Base-by-base conservation (phyloP, 2,113 vertebrate genomes). In the Ceratotherium simum region DNA sequence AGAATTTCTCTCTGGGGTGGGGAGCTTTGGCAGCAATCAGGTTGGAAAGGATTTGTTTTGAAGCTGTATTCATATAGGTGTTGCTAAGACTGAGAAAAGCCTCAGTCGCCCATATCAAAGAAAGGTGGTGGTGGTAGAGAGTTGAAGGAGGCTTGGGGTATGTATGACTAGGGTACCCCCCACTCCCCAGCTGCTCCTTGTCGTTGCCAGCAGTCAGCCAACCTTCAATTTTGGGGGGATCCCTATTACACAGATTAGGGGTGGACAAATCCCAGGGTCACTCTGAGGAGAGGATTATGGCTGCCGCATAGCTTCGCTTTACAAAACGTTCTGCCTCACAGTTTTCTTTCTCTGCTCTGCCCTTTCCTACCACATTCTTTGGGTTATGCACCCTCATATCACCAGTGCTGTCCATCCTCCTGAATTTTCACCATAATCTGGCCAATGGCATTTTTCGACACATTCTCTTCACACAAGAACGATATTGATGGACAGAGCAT, bases 211-310 rank as follows among this genome's bases (percentile, higher is more conserved):
- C 48, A 54, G 20, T 67, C 18, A 56, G 54, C 21, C 36, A 46
- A 14, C 17, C 12, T 72, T 56, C 9, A 9, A 48, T 73, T 39
- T 80, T 8, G 20, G 31, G 31, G 39, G n/a, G 21, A 56, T 20
- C 6, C 39, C 39, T 64, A 29, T 16, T 51, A 56, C 46, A 13
- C n/a, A 58, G 62, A 39, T 31, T 64, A 84, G 21, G 13, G 39
- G 12, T 85, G 42, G 48, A 25, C 65, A 87, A 75, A 39, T 67
- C 39, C 25, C 23, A 1, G 20, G 14, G 27, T 51, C 20, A 39
- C 10, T 58, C 84, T 96, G 87, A 69, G 72, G 73, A 93, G 31
- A 65, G 18, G 36, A 73, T 29, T 80, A 33, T 80, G 80, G 60
- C 60, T 54, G 46, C 9, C 1, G 18, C 36, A 25, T 13, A 33